Conservation (phyloP, 1,140 invertebrate species). For the Drosophila grimshawi region DNA sequence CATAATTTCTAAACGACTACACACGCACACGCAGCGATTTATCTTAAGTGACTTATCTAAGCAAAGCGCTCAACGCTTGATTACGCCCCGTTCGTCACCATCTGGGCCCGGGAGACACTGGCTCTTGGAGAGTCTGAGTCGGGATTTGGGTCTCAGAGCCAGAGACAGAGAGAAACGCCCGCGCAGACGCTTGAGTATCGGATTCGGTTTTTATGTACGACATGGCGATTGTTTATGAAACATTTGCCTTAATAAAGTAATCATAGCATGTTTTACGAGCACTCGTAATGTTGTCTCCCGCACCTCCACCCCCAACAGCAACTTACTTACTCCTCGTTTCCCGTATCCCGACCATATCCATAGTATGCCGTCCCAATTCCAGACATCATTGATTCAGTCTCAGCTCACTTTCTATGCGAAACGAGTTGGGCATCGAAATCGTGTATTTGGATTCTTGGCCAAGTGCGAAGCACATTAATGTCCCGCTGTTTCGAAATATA, state of each 20-base stretch:
- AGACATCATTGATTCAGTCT: background rate
- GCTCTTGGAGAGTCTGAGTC: background rate
- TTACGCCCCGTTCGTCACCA: conserved; percentile 48
- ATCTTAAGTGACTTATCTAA: conserved; percentile 76
- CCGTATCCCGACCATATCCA: background rate
- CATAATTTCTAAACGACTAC: conserved; percentile 67
- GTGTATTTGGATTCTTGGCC: conserved; percentile 38
- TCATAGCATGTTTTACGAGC: conserved; percentile 80
- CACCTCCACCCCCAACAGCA: background rate
- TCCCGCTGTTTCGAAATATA: conserved; percentile 67
- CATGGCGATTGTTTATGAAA: conserved; percentile 80
- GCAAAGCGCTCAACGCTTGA: conserved; percentile 68
- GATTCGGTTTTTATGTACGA: conserved; percentile 75
- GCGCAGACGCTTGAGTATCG: conserved; percentile 61
- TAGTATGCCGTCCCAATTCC: background rate
- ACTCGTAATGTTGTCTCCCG: conserved; percentile 28
- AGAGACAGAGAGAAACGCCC: conserved; percentile 46
- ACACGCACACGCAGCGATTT: conserved; percentile 55
- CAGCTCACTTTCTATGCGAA: conserved; percentile 72
- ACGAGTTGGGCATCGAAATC: conserved; percentile 51
- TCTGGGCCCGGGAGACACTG: conserved; percentile 17
- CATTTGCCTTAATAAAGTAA: conserved; percentile 82
- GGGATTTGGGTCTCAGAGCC: conserved; percentile 31
- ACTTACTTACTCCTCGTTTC: too few species aligned
- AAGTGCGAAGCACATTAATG: conserved; percentile 77